phyloP scores from a whole-genome alignment of 2,888 invertebrate genomes.

The Drosophila meridiana region DNA sequence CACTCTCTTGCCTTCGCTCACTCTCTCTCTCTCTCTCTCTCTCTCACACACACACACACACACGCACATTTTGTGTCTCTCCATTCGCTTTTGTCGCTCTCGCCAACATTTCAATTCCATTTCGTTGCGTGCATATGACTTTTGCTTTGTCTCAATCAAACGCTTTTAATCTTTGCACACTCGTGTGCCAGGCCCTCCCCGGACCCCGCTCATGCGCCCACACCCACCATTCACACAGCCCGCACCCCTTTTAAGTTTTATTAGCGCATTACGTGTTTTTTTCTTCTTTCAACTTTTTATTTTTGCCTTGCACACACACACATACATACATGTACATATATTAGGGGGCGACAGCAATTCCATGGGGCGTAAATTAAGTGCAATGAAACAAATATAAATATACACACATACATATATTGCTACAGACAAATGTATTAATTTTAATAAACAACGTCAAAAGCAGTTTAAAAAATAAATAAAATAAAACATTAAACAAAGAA shows the following conservation, averaged over 20 bases:
- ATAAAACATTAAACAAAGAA: conserved; percentile 3
- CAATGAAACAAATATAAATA: conserved; percentile 48
- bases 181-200: conserved; percentile 39
- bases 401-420: not conserved
- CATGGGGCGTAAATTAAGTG: conserved; percentile 69
- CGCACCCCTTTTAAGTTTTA: conserved; percentile 61
- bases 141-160: conserved; percentile 74
- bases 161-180: conserved; percentile 74
- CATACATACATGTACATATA: too few relatives aligned
- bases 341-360: conserved; percentile 40
- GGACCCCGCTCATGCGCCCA: not conserved
- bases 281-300: conserved; percentile 17
- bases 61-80: not conserved
- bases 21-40: conserved; percentile 5
- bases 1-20: not conserved
- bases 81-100: conserved; percentile 1
- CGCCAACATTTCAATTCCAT: conserved; percentile 46
- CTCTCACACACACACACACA: not conserved
- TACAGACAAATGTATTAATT: conserved; percentile 26
- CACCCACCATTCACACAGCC: not conserved
- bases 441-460: conserved; percentile 35
- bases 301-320: conserved; percentile 21
- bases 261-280: conserved; percentile 68
- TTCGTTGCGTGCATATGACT: conserved; percentile 41
- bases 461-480: conserved; percentile 7